Conservation (phyloP, 1,140 invertebrate species). For the Diabrotica virgifera region DNA sequence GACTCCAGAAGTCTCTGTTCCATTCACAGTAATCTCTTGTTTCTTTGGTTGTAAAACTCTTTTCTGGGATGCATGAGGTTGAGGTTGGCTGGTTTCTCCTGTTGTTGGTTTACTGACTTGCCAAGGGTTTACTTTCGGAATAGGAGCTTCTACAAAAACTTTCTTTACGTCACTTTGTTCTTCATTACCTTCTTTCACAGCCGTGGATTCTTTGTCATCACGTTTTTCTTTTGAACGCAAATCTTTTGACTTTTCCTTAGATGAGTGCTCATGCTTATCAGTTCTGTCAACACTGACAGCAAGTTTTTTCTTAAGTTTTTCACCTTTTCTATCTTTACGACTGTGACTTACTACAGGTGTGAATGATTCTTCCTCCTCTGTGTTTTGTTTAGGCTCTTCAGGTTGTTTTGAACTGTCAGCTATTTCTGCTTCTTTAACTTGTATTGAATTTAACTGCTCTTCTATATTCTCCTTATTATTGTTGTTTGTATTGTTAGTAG, state of each 20-base stretch:
- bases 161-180: conserved; percentile 49
- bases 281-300: conserved; percentile 25
- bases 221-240: conserved; percentile 21
- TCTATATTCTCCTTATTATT: conserved; percentile 33
- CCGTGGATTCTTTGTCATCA: conserved; percentile 30
- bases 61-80: conserved; percentile 32
- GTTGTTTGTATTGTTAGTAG: conserved; percentile 23
- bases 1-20: conserved; percentile 47
- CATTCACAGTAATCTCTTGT: conserved; percentile 38
- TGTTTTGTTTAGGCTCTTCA: conserved; percentile 14
- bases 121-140: conserved; percentile 61
- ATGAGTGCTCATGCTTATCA: conserved; percentile 28
- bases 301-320: conserved; percentile 39
- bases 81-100: conserved; percentile 32
- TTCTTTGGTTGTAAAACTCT: conserved; percentile 50
- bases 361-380: conserved; percentile 52
- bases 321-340: conserved; percentile 52
- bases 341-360: conserved; percentile 52
- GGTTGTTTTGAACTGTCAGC: conserved; percentile 24
- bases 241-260: conserved; percentile 22
- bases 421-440: conserved; percentile 16
- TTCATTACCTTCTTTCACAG: conserved; percentile 39
- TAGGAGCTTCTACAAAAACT: conserved; percentile 58
- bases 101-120: conserved; percentile 41
- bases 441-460: conserved; percentile 21